These are phyloP conservation scores for Tinea trinotella DNA, from an alignment of 2,888 invertebrate species.

Conservation along the genomic window DNA sequence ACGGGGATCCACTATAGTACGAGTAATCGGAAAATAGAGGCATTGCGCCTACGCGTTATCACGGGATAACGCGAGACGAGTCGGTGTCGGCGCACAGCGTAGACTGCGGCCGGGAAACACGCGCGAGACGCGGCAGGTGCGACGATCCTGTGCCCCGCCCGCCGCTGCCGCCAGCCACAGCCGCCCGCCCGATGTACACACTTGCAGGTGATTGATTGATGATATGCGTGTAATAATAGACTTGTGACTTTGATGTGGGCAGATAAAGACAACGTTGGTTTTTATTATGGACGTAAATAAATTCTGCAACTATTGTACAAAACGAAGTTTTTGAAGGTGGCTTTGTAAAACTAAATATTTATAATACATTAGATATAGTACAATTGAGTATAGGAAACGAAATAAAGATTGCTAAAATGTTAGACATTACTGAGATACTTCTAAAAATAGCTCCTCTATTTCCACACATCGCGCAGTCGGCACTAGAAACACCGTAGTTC, in stretches of 20 bases:
- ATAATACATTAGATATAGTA: neutral
- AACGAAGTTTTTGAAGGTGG: neutral
- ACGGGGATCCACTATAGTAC: slow-evolving; percentile 62
- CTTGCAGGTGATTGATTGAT: slow-evolving; percentile 60
- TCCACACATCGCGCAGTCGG: neutral
- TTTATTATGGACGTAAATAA: neutral
- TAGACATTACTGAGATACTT: neutral
- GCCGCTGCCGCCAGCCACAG: too few relatives aligned
- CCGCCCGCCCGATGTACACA: slow-evolving; percentile 28
- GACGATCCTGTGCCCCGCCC: slow-evolving; percentile 29
- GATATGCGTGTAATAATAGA: slow-evolving; percentile 55
- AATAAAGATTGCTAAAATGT: neutral
- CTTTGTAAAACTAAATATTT: neutral
- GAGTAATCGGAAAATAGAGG: slow-evolving; percentile 79
- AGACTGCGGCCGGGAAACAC: slow-evolving; percentile 20
- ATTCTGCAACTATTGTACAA: neutral
- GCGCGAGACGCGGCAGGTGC: slow-evolving; percentile 32
- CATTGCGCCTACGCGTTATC: slow-evolving; percentile 52
- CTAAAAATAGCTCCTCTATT: neutral
- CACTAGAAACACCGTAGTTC: neutral
- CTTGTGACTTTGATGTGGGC: slow-evolving; percentile 20
- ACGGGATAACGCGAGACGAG: slow-evolving; percentile 33
- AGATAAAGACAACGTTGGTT: slow-evolving; percentile 1
- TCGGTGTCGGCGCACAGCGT: slow-evolving; percentile 38
- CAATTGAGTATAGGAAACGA: neutral